Evolutionary conservation across 1,140 invertebrate species (phyloP).

Genomic region (Pogonus chalceus): DNA sequence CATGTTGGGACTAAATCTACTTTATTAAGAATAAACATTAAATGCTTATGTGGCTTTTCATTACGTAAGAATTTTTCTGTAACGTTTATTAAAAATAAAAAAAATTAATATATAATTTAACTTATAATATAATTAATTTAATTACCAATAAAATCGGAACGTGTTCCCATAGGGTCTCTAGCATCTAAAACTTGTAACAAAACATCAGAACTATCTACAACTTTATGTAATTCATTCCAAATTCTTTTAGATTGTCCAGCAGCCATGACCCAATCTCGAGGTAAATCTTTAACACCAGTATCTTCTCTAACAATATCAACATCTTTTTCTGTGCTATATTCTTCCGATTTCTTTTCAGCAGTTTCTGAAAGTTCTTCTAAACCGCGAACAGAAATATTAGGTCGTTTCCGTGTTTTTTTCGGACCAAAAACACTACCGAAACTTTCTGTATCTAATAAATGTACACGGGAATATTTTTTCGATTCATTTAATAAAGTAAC

Average conservation of each 20-base stretch:
- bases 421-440: constrained; percentile 92
- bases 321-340: constrained; percentile 74
- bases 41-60: constrained; percentile 89
- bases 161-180: constrained; percentile 88
- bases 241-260: constrained; percentile 95
- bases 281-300: constrained; percentile 59
- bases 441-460: constrained; percentile 90
- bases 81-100: constrained; percentile 44
- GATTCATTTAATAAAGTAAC: constrained; percentile 91
- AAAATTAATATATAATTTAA: constrained; percentile 63
- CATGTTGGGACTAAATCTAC: constrained; percentile 89
- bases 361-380: constrained; percentile 59
- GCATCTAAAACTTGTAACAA: constrained; percentile 90
- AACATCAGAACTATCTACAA: constrained; percentile 98
- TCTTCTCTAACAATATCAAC: constrained; percentile 74
- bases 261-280: constrained; percentile 77
- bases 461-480: constrained; percentile 80
- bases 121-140: constrained; percentile 68
- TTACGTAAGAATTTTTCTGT: constrained; percentile 75
- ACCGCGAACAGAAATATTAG: constrained; percentile 67
- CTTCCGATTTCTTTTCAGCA: constrained; percentile 57
- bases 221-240: constrained; percentile 99
- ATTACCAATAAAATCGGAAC: constrained; percentile 82
- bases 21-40: constrained; percentile 93
- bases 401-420: constrained; percentile 84